phyloP scores from a whole-genome alignment of 2,113 vertebrate species.

The Nipponia nippon region DNA sequence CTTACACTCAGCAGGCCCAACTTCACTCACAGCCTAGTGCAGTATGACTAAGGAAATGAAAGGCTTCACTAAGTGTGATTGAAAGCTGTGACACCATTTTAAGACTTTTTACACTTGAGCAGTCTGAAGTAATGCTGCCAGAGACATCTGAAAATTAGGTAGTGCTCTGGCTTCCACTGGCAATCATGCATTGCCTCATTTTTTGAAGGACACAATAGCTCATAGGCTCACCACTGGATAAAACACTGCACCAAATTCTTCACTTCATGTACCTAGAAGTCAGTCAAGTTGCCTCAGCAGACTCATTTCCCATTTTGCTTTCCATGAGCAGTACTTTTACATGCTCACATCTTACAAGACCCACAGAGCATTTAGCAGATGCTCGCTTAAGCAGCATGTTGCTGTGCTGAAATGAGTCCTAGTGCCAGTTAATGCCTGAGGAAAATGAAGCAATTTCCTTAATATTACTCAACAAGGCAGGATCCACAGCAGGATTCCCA shows the following conservation, averaged over 20 bases:
- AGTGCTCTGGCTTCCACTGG: background rate
- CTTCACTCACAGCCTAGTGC: background rate
- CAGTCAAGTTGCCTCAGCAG: background rate
- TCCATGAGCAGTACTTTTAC: background rate
- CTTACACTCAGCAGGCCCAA: background rate
- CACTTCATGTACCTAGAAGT: background rate
- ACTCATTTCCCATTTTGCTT: background rate
- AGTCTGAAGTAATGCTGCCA: background rate
- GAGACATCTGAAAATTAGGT: background rate
- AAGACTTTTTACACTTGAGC: background rate
- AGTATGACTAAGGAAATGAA: background rate
- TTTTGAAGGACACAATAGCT: background rate
- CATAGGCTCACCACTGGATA: background rate
- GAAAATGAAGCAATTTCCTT: slow-evolving; percentile 3
- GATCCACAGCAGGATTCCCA: background rate
- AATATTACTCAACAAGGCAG: background rate
- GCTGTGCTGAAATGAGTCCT: background rate
- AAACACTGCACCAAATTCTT: background rate
- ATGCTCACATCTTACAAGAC: background rate
- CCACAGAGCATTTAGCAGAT: background rate
- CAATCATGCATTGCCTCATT: fast-evolving
- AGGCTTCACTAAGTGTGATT: background rate
- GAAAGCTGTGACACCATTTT: background rate
- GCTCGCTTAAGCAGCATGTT: background rate
- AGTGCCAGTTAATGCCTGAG: background rate